Evolutionary conservation across 1,140 invertebrate genomes (phyloP), one percentile per base, ranked within the genome.

Genomic region (Mamestra configurata): DNA sequence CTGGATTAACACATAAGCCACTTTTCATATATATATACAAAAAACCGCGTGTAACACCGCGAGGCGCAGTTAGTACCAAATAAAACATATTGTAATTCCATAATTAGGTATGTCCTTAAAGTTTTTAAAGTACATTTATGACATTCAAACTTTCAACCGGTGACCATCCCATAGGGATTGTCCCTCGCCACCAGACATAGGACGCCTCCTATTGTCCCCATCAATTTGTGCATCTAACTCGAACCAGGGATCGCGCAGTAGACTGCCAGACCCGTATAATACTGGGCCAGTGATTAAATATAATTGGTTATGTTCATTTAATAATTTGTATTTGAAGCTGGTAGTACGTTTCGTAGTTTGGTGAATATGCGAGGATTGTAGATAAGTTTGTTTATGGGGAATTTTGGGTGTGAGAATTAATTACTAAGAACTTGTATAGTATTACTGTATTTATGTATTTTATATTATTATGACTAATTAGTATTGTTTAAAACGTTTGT

Each of bases 301-400:
- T 40, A 66, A 40, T 66, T 66, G 27, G 35, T 66, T n/a, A 66
- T 66, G 35, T 20, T 20, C 35, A 66, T 40, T 66, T 0, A 66
- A 10, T 66, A 40, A 64, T 18, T 64, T 35, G 11, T 40, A 37
- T 64, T 64, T 37, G 35, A 20, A 40, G 31, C 37, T 64, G 27
- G 35, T 61, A 61, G 2, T 53, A n/a, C 8, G 11, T 37, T 37
- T 18, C 15, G 6, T 37, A 10, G 37, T 8, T 20, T 18, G n/a
- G 3, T 64, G 57, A 31, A 20, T 37, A n/a, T 37, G 18, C 35
- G 18, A 64, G n/a, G 7, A 64, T 35, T 35, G 6, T 5, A 31
- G 20, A 22, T 55, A 24, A 55, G 11, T 24, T 1, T 55, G 11
- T 13, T 57, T n/a, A n/a, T n/a, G n/a, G 53, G 22, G 22, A 24